Evolutionary conservation across 2,888 invertebrate species (phyloP).

Genomic region (Dynastes tityus): DNA sequence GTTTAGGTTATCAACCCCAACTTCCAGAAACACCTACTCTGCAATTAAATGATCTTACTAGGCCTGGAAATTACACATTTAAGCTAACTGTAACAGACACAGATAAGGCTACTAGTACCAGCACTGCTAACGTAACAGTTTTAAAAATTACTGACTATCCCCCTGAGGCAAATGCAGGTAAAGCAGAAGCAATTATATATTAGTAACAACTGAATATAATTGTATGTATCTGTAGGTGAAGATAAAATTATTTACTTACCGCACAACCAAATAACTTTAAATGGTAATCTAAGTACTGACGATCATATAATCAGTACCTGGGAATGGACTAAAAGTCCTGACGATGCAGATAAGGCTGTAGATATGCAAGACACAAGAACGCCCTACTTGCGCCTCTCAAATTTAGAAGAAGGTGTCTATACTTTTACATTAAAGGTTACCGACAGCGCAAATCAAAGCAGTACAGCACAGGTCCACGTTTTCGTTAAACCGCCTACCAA

Average conservation of each 20-base stretch:
- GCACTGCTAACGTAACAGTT: slow-evolving; percentile 91
- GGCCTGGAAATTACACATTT: slow-evolving; percentile 92
- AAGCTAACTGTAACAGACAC: slow-evolving; percentile 94
- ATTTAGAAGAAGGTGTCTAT: slow-evolving; percentile 94
- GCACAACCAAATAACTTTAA: slow-evolving; percentile 81
- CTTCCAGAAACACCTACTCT: slow-evolving; percentile 86
- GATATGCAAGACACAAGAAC: slow-evolving; percentile 97
- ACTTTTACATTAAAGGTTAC: slow-evolving; percentile 94
- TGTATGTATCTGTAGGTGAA: slow-evolving; percentile 74
- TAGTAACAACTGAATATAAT: not conserved
- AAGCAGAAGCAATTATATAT: not conserved
- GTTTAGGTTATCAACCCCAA: slow-evolving; percentile 83
- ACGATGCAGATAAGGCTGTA: slow-evolving; percentile 91
- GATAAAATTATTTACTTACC: slow-evolving; percentile 93
- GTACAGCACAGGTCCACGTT: slow-evolving; percentile 86
- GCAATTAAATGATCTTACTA: slow-evolving; percentile 86
- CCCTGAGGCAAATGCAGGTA: slow-evolving; percentile 93
- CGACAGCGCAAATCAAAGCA: slow-evolving; percentile 91
- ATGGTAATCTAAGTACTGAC: slow-evolving; percentile 93
- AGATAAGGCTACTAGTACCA: slow-evolving; percentile 88
- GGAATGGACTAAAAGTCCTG: slow-evolving; percentile 95
- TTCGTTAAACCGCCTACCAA: slow-evolving; percentile 94
- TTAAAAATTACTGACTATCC: slow-evolving; percentile 95
- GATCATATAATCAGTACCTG: slow-evolving; percentile 94
- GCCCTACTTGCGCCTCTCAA: slow-evolving; percentile 87